Evolutionary conservation across 2,113 vertebrate genomes (phyloP).

Genomic region (Apus apus): DNA sequence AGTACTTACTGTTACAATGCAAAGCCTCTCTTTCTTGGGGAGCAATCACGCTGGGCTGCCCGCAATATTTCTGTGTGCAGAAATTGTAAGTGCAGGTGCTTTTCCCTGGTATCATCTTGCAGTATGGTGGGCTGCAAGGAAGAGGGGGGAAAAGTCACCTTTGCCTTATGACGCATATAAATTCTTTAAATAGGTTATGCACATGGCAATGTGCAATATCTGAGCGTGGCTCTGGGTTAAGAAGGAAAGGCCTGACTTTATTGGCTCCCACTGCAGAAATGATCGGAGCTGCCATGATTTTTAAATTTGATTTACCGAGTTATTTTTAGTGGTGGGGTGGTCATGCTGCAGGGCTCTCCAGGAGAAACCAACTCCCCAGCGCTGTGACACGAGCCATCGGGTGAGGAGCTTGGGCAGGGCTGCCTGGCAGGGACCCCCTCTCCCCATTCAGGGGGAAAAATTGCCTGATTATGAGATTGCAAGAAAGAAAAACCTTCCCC

Average conservation of each 20-base stretch:
- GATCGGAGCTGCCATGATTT: slow-evolving; percentile 22
- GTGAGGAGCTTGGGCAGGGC: neutral
- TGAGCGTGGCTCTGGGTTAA: neutral
- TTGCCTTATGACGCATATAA: slow-evolving; percentile 40
- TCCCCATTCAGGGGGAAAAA: neutral
- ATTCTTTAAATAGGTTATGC: slow-evolving; percentile 59
- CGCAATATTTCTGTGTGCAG: neutral
- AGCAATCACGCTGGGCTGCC: neutral
- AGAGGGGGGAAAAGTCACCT: slow-evolving; percentile 46
- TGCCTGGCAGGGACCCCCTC: neutral
- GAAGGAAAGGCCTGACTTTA: slow-evolving; percentile 51
- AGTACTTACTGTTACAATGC: neutral
- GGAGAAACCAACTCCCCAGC: neutral
- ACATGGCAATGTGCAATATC: slow-evolving; percentile 52
- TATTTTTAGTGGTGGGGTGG: slow-evolving; percentile 60
- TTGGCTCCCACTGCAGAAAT: slow-evolving; percentile 44
- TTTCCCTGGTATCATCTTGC: slow-evolving; percentile 1
- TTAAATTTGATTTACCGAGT: slow-evolving; percentile 11
- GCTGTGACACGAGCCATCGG: neutral
- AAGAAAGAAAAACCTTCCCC: neutral
- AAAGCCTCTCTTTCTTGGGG: neutral
- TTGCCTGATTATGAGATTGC: neutral
- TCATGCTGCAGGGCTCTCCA: slow-evolving; percentile 4
- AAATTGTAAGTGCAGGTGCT: slow-evolving; percentile 18
- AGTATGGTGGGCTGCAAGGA: slow-evolving; percentile 10